These are phyloP conservation scores for Semaprochilodus insignis DNA, from an alignment of 2,797 vertebrate species.

Conservation along the genomic window DNA sequence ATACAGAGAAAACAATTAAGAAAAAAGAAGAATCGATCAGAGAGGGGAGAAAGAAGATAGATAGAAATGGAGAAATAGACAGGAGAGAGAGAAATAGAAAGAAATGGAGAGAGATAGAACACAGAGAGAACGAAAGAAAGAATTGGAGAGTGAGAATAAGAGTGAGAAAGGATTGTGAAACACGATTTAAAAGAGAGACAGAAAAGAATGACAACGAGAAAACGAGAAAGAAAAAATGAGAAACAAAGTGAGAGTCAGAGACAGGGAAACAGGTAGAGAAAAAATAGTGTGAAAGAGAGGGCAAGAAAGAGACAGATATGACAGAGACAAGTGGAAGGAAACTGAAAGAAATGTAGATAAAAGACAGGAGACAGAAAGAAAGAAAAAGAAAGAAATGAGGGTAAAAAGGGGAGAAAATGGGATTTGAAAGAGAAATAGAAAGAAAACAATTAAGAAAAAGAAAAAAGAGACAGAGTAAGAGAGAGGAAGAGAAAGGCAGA, in stretches of 20 bases:
- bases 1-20: too few relatives aligned
- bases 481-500: background rate
- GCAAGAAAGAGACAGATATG: background rate
- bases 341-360: too few relatives aligned
- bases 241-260: background rate
- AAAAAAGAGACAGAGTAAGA: too few relatives aligned
- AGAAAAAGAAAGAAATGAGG: background rate
- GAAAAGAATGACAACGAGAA: background rate
- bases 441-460: background rate
- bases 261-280: background rate
- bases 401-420: too few relatives aligned
- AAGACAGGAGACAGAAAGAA: background rate
- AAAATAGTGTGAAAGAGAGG: background rate
- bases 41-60: too few relatives aligned
- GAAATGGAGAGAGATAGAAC: too few relatives aligned
- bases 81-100: too few relatives aligned
- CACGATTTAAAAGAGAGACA: background rate
- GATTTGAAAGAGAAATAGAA: background rate
- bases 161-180: background rate
- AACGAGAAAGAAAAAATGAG: background rate
- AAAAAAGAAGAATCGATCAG: too few relatives aligned
- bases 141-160: background rate
- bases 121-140: too few relatives aligned
- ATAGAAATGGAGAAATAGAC: too few relatives aligned
- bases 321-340: too few relatives aligned